phyloP scores from a whole-genome alignment of 2,113 vertebrate genomes.

The Sinosuthora webbiana region DNA sequence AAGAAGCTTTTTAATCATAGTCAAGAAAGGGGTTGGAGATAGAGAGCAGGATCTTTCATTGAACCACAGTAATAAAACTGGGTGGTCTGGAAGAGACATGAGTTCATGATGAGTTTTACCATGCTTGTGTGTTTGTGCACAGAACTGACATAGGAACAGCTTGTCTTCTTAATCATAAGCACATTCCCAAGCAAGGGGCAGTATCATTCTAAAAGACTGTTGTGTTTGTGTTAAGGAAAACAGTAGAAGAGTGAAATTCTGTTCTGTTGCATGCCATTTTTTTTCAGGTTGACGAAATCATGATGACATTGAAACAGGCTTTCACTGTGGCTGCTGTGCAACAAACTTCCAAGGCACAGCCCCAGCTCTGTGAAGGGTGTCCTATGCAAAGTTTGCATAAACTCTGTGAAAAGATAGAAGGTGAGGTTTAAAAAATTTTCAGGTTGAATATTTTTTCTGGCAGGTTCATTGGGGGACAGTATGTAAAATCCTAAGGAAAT shows the following conservation, averaged over 20 bases:
- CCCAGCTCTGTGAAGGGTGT: slow-evolving; percentile 89
- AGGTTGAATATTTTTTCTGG: neutral
- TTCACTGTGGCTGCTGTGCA: slow-evolving; percentile 91
- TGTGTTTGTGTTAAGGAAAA: neutral
- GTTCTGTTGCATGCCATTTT: neutral
- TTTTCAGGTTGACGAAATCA: slow-evolving; percentile 94
- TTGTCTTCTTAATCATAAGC: neutral
- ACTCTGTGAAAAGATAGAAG: slow-evolving; percentile 93
- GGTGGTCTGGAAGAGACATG: neutral
- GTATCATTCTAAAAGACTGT: neutral
- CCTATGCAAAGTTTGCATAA: slow-evolving; percentile 91
- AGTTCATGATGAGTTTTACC: neutral
- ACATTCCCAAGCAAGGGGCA: neutral
- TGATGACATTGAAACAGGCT: slow-evolving; percentile 97
- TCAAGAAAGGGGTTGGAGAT: neutral
- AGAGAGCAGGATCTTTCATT: neutral
- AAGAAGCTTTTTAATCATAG: neutral
- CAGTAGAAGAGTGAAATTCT: neutral
- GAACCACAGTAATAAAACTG: neutral
- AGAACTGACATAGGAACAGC: fast-evolving
- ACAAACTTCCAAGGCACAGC: slow-evolving; percentile 80
- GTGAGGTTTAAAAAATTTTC: slow-evolving; percentile 64
- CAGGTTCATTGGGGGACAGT: neutral
- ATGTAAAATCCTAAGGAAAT: neutral
- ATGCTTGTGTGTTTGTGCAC: neutral